Evolutionary conservation across 2,797 vertebrate genomes (phyloP), one percentile per base, ranked within the genome.

Genomic region (Sciurus carolinensis): DNA sequence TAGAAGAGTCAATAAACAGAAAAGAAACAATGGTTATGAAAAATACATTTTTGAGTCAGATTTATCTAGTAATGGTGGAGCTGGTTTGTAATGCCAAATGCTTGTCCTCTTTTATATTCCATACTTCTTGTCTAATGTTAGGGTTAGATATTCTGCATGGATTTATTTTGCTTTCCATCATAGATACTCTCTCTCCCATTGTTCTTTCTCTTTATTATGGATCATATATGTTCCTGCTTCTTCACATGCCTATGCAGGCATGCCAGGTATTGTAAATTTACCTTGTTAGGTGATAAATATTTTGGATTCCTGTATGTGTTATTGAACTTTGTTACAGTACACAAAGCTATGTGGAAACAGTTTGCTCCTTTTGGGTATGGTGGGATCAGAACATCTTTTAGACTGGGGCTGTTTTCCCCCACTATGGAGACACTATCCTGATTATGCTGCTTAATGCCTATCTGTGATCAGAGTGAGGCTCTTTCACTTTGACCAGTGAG

Each of bases 281-380:
- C 9, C 22, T 90, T 52, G 5, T 42, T 87, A 42, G 22, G 5
- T 69, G n/a, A 39, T 91, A n/a, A 5, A 18, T 75, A 52, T 36
- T 71, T 87, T 92, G 42, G 71, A 76, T 95, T 93, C 44, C 33
- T 92, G 10, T 85, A 93, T 39, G 54, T 66, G 30, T 72, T 13
- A 47, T 42, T 82, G 62, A 67, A 44, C 26, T 92, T 79, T 90
- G 22, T 42, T 80, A 36, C 11, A 28, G 9, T 64, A 84, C 33
- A 59, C 59, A 52, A 2, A 47, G 11, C 94, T 39, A 64, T 39
- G 47, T 77, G 36, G 20, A 54, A 94, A 50, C 59, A 18, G 22
- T 71, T 89, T 85, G 50, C 52, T 87, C 36, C 24, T 83, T 81
- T 94, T 69, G 77, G 15, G 4, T 26, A 24, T 69, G 50, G 54